These are phyloP conservation scores for Lordiphosa collinella DNA, from an alignment of 1,140 invertebrate genomes.

Conservation along the genomic window DNA sequence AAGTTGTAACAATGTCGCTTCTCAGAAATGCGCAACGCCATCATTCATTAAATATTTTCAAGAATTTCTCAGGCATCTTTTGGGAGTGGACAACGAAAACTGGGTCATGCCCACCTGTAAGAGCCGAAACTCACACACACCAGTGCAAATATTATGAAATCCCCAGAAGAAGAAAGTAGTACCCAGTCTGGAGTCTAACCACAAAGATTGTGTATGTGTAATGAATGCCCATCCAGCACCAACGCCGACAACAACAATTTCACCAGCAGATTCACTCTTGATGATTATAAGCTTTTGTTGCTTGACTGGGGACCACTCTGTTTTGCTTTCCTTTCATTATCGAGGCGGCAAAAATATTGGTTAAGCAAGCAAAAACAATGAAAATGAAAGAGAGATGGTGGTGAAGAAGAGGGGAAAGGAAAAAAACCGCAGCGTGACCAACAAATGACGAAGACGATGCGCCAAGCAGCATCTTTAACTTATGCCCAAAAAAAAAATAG, in stretches of 20 bases:
- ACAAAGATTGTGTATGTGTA: slow-evolving; percentile 36
- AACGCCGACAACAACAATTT: slow-evolving; percentile 41
- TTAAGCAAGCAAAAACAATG: slow-evolving; percentile 70
- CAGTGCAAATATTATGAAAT: slow-evolving; percentile 73
- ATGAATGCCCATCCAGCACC: slow-evolving; percentile 35
- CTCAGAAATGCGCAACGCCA: slow-evolving; percentile 47
- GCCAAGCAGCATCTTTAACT: slow-evolving; percentile 62
- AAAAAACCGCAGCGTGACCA: slow-evolving; percentile 62
- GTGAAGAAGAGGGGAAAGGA: not conserved
- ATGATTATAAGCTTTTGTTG: slow-evolving; percentile 71
- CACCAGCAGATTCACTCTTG: slow-evolving; percentile 73
- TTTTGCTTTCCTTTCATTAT: slow-evolving; percentile 76
- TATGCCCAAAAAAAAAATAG: slow-evolving; percentile 22
- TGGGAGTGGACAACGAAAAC: slow-evolving; percentile 21
- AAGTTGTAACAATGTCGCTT: slow-evolving; percentile 43
- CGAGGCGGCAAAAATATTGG: slow-evolving; percentile 68
- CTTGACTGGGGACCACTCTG: slow-evolving; percentile 45
- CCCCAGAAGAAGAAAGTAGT: slow-evolving; percentile 36
- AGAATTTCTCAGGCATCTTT: slow-evolving; percentile 60
- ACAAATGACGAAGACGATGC: slow-evolving; percentile 57
- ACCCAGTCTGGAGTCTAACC: slow-evolving; percentile 28
- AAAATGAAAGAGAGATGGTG: slow-evolving; percentile 54
- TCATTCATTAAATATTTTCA: slow-evolving; percentile 48
- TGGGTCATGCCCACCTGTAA: slow-evolving; percentile 68
- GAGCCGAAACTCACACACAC: slow-evolving; percentile 44